Evolutionary conservation across 2,113 vertebrate species (phyloP).

Genomic region (Salminus brasiliensis): DNA sequence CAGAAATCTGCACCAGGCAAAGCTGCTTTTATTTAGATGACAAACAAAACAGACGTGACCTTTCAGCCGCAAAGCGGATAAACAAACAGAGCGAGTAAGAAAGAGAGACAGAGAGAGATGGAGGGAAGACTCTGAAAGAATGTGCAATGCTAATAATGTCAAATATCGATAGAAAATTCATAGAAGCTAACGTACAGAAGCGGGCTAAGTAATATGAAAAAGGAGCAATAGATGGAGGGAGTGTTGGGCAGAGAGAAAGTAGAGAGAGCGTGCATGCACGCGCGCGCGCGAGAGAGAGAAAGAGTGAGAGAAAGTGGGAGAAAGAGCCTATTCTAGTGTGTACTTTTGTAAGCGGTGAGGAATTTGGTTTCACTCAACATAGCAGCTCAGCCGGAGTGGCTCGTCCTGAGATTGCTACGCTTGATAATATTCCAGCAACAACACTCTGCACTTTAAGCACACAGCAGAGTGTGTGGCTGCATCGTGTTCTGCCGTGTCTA

Average conservation of each 20-base stretch:
- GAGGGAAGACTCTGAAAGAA: constrained; percentile 32
- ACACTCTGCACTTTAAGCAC: not conserved
- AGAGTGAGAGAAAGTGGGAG: constrained; percentile 28
- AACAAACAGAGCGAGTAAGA: constrained; percentile 50
- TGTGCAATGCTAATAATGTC: constrained; percentile 37
- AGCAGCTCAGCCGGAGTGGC: constrained; percentile 4
- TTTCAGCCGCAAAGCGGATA: constrained; percentile 68
- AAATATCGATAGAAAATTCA: constrained; percentile 36
- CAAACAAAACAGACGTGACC: constrained; percentile 80
- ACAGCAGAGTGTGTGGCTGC: no score
- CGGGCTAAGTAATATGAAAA: constrained; percentile 7
- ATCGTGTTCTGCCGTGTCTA: no score
- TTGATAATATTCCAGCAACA: constrained; percentile 23
- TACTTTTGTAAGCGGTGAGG: not conserved
- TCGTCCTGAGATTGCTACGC: constrained; percentile 16
- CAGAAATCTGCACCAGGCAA: constrained; percentile 67
- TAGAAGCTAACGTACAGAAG: not conserved
- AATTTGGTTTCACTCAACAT: constrained; percentile 13
- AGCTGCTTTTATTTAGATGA: constrained; percentile 73
- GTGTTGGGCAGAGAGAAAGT: constrained; percentile 27
- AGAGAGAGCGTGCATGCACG: not conserved
- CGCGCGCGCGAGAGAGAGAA: not conserved
- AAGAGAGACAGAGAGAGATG: constrained; percentile 31
- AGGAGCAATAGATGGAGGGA: constrained; percentile 39
- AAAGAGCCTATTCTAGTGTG: constrained; percentile 12